Evolutionary conservation across 2,888 invertebrate species (phyloP), one percentile per base, ranked within the genome.

Genomic region (Callimorpha dominula): DNA sequence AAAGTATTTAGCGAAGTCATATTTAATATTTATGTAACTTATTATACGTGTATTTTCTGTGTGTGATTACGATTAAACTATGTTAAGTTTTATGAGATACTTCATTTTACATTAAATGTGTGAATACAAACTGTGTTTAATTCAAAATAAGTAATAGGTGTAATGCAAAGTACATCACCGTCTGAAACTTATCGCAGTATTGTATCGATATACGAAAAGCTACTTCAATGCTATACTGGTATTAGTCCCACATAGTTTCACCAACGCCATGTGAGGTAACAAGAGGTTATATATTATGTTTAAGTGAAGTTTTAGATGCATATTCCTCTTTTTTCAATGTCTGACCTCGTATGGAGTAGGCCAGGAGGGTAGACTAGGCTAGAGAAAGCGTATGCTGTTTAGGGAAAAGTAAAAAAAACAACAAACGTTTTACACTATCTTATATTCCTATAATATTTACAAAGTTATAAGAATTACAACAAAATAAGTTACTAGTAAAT

Each of bases 401-500:
- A 4, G 20, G 14, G 60, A 14, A n/a, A 40, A 63, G 40, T 69
- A 14, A 70, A 81, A 80, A 80, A 80, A 75, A 80, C 74, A 75
- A 6, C 72, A 79, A 82, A 82, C 75, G 66, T 85, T 80, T 85
- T 88, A 87, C 81, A 85, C 85, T 89, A 88, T 79, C 84, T 87
- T 85, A 85, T 82, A 87, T 86, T 84, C 63, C 79, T 83, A 84
- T 81, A 81, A 82, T 88, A 88, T 88, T 87, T 88, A 88, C 88
- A 88, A 93, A 86, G 87, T 89, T 90, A 89, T 86, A 89, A 86
- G 88, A 88, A 92, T 93, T 90, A 93, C 92, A 93, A 95, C 93
- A 90, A 92, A 93, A 90, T 92, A 93, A 93, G 90, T 92, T 93
- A 93, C 86, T 85, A 88, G 92, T 90, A 92, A 93, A 93, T 92